Evolutionary conservation across 1,140 invertebrate genomes (phyloP).

Genomic region (Drosophila bifasciata): DNA sequence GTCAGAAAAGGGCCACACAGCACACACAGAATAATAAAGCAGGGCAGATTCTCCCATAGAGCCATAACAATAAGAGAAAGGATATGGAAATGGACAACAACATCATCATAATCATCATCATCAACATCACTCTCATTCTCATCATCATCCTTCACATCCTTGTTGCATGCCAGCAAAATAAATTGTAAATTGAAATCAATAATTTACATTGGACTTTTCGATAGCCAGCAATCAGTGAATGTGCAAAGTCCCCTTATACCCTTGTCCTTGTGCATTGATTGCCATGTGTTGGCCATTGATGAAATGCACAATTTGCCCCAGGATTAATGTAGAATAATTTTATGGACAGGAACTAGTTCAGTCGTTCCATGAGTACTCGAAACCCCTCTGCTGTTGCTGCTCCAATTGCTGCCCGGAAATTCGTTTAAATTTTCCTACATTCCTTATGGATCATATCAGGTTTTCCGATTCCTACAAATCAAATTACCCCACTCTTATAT

Average conservation of each 20-base stretch:
- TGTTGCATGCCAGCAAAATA: slow-evolving; percentile 37
- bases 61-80: slow-evolving; percentile 16
- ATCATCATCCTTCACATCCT: slow-evolving; percentile 12
- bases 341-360: not conserved
- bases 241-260: not conserved
- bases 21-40: slow-evolving; percentile 1
- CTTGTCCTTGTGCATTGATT: not conserved
- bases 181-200: slow-evolving; percentile 76
- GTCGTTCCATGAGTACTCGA: too few species aligned
- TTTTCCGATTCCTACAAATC: too few species aligned
- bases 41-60: slow-evolving; percentile 32
- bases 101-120: slow-evolving; percentile 7
- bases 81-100: slow-evolving; percentile 6
- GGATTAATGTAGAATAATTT: slow-evolving; percentile 25
- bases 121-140: slow-evolving; percentile 12
- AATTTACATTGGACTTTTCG: slow-evolving; percentile 49
- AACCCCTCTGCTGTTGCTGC: too few species aligned
- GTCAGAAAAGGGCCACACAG: not conserved
- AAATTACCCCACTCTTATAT: too few species aligned
- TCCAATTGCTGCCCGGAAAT: too few species aligned
- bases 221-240: slow-evolving; percentile 21
- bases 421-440: too few species aligned
- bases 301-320: slow-evolving; percentile 15
- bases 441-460: too few species aligned
- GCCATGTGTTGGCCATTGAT: slow-evolving; percentile 22